Base-by-base conservation (phyloP, 2,113 vertebrate genomes). In the Eleginops maclovinus region DNA sequence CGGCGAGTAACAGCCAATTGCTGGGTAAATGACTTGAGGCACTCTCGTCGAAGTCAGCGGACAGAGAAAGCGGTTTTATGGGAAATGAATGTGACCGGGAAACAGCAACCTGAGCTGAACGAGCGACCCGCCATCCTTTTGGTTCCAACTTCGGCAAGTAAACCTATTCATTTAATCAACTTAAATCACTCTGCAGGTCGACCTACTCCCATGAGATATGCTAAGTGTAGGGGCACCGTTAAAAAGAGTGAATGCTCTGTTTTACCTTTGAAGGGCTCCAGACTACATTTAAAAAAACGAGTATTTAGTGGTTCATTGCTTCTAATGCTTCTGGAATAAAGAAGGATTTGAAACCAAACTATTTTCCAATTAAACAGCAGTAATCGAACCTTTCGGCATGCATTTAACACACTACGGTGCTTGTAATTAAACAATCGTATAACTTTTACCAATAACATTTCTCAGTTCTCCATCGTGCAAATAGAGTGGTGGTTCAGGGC, bases 71-170 rank as follows among this genome's bases (percentile, higher is more conserved):
- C 79, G 86, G 88, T 87, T 93, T 87, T 79, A 93, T 93, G 95
- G 95, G 96, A 96, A 83, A 98, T 98, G 97, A 96, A 94, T 84
- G 95, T 93, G 92, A 84, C 95, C 87, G 95, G 94, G 93, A 95
- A 95, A 79, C 93, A 91, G 79, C 88, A 93, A 76, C 91, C 94
- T 77, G 94, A 94, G 91, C 93, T 93, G 90, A 92, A 93, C 75
- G 95, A 96, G 91, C 95, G 95, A 92, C 95, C 95, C 51, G 94
- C 90, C 94, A 94, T 93, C 91, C 95, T 96, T 47, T 93, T 93
- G 89, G 94, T 95, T 67, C 95, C 96, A 79, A 95, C 92, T 93
- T 95, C 94, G 96, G 97, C 93, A 94, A 97, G 97, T 95, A 92
- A 19, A 81, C 21, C 56, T 44, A 0, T 22, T 43, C 1, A 14